Evolutionary conservation across 2,797 vertebrate genomes (phyloP), one percentile per base, ranked within the genome.

Genomic region (Falco peregrinus): DNA sequence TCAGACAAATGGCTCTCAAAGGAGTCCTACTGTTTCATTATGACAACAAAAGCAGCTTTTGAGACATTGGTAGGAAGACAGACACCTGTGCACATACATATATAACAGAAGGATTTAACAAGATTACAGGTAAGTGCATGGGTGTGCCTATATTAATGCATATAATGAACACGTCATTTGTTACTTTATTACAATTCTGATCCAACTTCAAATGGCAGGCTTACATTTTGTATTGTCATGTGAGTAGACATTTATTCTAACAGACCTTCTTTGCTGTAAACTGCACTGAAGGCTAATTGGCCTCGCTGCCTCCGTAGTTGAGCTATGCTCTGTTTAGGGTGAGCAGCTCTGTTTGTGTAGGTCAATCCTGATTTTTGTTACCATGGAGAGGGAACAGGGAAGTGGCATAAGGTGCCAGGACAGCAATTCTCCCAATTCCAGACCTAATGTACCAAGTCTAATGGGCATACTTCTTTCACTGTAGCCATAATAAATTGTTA

Each of bases 1-100:
- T 60, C 76, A 93, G 89, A 88, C 61, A 92, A 94, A 92, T 48
- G 54, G 37, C 41, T 95, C 91, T 96, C 89, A 93, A 68, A 97
- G 84, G 92, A 96, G 76, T 56, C 71, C 56, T 75, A 11, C 63
- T 79, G 47, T 88, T 93, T 89, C 95, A 73, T 82, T 61, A 82
- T 50, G 77, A 91, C 89, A 91, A 79, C 86, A 92, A 96, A 87
- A 86, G 37, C 59, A 84, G 89, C 47, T 96, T 92, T 89, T 39
- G 54, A 93, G 41, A 43, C 51, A 64, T 90, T 96, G 57, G 59
- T 78, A 60, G 88, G 28, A 82, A 53, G 47, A 69, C 54, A 87
- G 31, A 63, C 9, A 19, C 2, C 0, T 7, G 10, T 41, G 9
- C 1, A 1, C 14, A 45, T 25, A 24, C 37, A 28, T 61, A 50